phyloP scores from a whole-genome alignment of 2,113 vertebrate species.

The Sialia sialis region DNA sequence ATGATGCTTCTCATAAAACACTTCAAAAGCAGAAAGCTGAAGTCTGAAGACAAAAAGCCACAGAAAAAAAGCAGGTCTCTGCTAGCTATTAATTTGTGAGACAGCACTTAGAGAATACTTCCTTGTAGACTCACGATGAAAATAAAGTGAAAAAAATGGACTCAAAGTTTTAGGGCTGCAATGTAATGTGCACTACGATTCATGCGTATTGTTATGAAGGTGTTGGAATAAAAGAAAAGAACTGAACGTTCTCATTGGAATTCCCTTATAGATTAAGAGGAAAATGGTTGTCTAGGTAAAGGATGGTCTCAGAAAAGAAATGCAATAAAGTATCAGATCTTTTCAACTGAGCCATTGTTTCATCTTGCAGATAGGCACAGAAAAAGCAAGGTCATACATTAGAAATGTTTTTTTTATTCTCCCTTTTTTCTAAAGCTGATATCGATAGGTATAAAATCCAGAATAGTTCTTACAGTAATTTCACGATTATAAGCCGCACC shows the following conservation, averaged over 20 bases:
- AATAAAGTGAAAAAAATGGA: not conserved
- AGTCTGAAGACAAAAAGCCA: not conserved
- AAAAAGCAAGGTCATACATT: not conserved
- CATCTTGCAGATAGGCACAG: not conserved
- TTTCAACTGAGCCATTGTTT: not conserved
- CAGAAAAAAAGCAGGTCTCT: not conserved
- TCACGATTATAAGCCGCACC: too few species aligned
- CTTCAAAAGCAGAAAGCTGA: not conserved
- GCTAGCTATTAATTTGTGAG: not conserved
- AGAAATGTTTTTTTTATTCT: not conserved
- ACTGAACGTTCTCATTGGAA: not conserved
- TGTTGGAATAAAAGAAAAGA: not conserved
- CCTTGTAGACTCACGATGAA: not conserved
- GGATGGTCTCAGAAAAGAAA: not conserved
- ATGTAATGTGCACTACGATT: not conserved
- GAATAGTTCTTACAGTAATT: not conserved
- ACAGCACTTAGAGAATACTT: not conserved
- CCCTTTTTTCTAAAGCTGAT: not conserved
- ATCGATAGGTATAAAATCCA: not conserved
- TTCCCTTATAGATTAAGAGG: not conserved
- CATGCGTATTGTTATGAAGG: not conserved
- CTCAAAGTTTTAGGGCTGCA: not conserved
- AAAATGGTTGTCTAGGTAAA: not conserved
- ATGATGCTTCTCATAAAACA: not conserved
- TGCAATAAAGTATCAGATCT: not conserved